Evolutionary conservation across 2,888 invertebrate genomes (phyloP), one percentile per base, ranked within the genome.

Genomic region (Ephialtes manifestator): DNA sequence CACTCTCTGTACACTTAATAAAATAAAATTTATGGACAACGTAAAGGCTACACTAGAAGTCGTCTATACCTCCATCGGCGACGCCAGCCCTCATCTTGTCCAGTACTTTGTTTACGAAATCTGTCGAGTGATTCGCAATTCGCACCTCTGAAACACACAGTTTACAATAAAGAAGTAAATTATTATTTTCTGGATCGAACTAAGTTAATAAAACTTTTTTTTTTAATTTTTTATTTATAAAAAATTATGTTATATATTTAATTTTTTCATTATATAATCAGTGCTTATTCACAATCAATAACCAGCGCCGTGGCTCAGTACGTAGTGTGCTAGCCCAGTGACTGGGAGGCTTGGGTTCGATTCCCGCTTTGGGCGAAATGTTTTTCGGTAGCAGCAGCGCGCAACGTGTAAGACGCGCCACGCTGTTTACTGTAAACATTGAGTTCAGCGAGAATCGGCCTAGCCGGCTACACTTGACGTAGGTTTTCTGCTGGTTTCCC

Each of bases 81-180:
- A 97, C 96, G 46, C 98, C 98, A 84, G 96, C 95, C 94, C 96
- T 97, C 77, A 98, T 97, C 93, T 97, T 98, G 83, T 98, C 98
- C 94, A 99, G 95, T 83, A 99, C 97, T 94, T 96, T 97, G 94
- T 99, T 99, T 55, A 99, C 99, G 94, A 97, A 99, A 90, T 99
- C 99, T 13, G 99, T 98, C 68, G 98, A 97, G 90, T 97, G 96
- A 75, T 98, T 99, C 72, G 98, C 99, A 92, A 99, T 97, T 95
- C 96, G 97, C 75, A 97, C 94, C 94, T 97, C 98, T 97, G 96
- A 78, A 96, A 91, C 58, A 84, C 18, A 48, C 20, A 84, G 65
- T 11, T 43, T n/a, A 4, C 51, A 60, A 71, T 75, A 13, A 65
- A 39, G 11, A 43, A 20, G 31, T 63, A 8, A 10, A 28, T 31